Evolutionary conservation across 37 sponge, comb jelly and placozoan species (phyloP).

Genomic region (Halichondria panicea): DNA sequence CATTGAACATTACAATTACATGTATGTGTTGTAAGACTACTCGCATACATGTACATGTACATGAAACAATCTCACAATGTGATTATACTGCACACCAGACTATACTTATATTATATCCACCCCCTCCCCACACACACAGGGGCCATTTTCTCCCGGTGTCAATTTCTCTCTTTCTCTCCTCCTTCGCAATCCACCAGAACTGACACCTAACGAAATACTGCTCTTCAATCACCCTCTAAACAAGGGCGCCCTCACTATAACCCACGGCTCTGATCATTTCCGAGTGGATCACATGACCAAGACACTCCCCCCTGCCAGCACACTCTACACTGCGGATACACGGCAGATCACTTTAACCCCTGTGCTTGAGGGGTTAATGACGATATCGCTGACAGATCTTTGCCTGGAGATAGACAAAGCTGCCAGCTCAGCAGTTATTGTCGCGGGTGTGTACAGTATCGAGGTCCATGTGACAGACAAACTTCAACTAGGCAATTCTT

Average conservation of each 20-base stretch:
- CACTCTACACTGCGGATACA: constrained; percentile 11
- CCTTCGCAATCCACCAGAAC: constrained; percentile 22
- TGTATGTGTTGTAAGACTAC: neutral
- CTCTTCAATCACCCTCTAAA: constrained; percentile 61
- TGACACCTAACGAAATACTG: constrained; percentile 34
- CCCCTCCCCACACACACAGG: constrained; percentile 5
- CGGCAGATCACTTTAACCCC: constrained; percentile 46
- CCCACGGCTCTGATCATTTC: constrained; percentile 71
- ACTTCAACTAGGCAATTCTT: constrained; percentile 67
- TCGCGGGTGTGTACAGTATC: constrained; percentile 53
- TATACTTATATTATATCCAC: constrained; percentile 1
- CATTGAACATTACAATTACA: neutral
- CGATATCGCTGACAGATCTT: constrained; percentile 41
- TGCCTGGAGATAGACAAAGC: constrained; percentile 52
- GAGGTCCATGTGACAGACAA: constrained; percentile 60
- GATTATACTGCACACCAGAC: too few species aligned
- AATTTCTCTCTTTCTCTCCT: constrained; percentile 51
- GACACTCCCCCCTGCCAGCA: constrained; percentile 29
- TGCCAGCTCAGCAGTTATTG: constrained; percentile 18
- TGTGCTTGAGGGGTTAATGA: constrained; percentile 55
- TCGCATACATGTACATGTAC: too few species aligned
- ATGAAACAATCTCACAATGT: too few species aligned
- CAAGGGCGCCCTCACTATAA: constrained; percentile 35
- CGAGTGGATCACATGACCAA: constrained; percentile 33
- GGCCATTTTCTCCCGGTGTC: constrained; percentile 53